phyloP scores from a whole-genome alignment of 2,113 vertebrate species.

The Procavia capensis region DNA sequence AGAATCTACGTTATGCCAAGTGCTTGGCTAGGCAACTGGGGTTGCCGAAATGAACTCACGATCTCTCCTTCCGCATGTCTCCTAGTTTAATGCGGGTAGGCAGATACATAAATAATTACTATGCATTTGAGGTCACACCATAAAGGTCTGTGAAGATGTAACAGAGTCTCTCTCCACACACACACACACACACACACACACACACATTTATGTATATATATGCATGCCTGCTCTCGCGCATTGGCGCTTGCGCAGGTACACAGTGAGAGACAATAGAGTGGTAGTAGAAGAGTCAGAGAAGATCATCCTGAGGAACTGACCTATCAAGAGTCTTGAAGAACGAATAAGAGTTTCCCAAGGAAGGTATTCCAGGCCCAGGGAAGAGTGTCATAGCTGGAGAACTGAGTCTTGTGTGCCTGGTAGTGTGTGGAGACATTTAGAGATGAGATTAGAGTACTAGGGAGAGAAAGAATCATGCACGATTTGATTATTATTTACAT shows the following conservation, averaged over 20 bases:
- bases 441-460: background rate
- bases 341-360: background rate
- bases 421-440: background rate
- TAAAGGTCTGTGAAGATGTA: background rate
- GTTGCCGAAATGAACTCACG: background rate
- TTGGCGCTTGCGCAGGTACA: no score
- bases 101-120: background rate
- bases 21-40: background rate
- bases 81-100: background rate
- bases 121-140: background rate
- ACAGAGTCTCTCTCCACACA: no score
- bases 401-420: background rate
- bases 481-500: background rate
- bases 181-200: no score
- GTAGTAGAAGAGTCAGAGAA: background rate
- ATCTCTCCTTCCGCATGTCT: background rate
- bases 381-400: rapidly evolving
- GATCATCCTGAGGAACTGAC: background rate
- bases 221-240: no score
- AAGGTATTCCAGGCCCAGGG: background rate
- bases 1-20: background rate
- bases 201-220: no score
- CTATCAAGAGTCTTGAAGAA: background rate
- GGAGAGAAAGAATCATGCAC: background rate
- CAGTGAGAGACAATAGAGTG: background rate